A percentile compares a stretch with the other conserved stretches of the same genome.
phyloP scores from a whole-genome alignment of 1,140 invertebrate genomes.

The Akabosia matsudoensis region DNA sequence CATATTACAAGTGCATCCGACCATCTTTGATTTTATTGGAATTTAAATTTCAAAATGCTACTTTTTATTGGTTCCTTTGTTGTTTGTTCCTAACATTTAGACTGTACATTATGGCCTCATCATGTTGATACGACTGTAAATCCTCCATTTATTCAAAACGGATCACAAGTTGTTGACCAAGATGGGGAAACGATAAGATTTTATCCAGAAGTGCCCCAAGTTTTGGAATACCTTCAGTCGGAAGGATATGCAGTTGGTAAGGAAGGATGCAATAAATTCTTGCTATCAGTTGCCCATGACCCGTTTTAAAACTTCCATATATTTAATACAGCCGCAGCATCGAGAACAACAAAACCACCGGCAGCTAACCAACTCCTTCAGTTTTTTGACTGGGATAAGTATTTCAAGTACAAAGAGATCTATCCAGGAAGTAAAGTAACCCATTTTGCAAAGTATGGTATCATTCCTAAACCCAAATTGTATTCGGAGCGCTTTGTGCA shows the following conservation, averaged over 20 bases:
- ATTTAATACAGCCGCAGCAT: slow-evolving; percentile 47
- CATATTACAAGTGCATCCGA: too few relatives aligned
- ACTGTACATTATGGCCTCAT: slow-evolving; percentile 56
- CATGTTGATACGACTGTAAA: slow-evolving; percentile 55
- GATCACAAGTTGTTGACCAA: slow-evolving; percentile 46
- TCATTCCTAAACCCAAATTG: too few relatives aligned
- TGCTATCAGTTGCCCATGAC: too few relatives aligned
- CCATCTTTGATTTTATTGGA: too few relatives aligned
- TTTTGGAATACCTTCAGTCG: slow-evolving; percentile 48
- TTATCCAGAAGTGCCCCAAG: slow-evolving; percentile 50
- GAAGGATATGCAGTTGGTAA: slow-evolving; percentile 47
- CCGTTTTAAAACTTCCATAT: too few relatives aligned
- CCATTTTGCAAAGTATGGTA: slow-evolving; percentile 51
- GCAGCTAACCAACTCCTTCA: slow-evolving; percentile 52
- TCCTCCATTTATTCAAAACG: slow-evolving; percentile 49
- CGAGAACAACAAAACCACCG: slow-evolving; percentile 51
- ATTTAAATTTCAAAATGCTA: too few relatives aligned
- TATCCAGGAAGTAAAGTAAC: slow-evolving; percentile 55
- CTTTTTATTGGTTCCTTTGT: too few relatives aligned
- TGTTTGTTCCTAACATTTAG: too few relatives aligned
- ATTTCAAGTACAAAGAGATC: slow-evolving; percentile 55
- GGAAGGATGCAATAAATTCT: not conserved
- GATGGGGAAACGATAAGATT: slow-evolving; percentile 47
- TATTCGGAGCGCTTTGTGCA: not conserved
- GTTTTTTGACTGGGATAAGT: slow-evolving; percentile 55